Evolutionary conservation across 2,888 invertebrate genomes (phyloP), one percentile per base, ranked within the genome.

Genomic region (Drosophila pseudotalamancana): DNA sequence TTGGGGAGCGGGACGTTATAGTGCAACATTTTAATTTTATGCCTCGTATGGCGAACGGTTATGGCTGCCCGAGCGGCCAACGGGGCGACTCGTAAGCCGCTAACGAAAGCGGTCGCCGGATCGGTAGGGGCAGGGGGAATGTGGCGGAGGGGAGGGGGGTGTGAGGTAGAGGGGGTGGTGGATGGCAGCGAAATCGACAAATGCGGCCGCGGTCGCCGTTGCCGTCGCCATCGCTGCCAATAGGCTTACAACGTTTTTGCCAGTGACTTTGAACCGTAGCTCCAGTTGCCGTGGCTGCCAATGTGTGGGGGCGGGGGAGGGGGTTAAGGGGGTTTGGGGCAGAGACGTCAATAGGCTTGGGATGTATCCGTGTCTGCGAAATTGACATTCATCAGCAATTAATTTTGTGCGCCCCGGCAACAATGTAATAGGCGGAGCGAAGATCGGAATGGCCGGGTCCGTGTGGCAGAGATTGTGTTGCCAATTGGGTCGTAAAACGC

Each of bases 11-110:
- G 40, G 43, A 4, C 50, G 56, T 32, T 50, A 46, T 51, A 53
- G 64, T 81, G 88, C 89, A 90, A 90, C 90, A 90, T 90, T 89
- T 90, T 85, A 90, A 86, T 84, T 90, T 89, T 83, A 89, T 80
- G 77, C 73, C 72, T 53, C 57, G 66, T 42, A 53, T 63, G 65
- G 43, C 18, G 61, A 45, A 59, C 60, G 69, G 62, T 70, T 70
- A 72, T 72, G 69, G 74, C 56, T 43, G 34, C 59, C 39, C 54
- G 73, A 57, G 55, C 60, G 59, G 29, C 27, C 57, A 53, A 53
- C 42, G 42, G 45, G 65, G 42, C 61, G 37, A 56, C 43, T 45
- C 55, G 77, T 77, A 80, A 68, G 60, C 65, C 68, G 74, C 64
- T 57, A 73, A 56, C 53, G 29, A 76, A 72, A 76, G 45, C 45